A percentile compares a stretch with the other conserved stretches of the same genome.
phyloP scores from a whole-genome alignment of 1,140 invertebrate genomes.

The Dinoponera quadriceps region DNA sequence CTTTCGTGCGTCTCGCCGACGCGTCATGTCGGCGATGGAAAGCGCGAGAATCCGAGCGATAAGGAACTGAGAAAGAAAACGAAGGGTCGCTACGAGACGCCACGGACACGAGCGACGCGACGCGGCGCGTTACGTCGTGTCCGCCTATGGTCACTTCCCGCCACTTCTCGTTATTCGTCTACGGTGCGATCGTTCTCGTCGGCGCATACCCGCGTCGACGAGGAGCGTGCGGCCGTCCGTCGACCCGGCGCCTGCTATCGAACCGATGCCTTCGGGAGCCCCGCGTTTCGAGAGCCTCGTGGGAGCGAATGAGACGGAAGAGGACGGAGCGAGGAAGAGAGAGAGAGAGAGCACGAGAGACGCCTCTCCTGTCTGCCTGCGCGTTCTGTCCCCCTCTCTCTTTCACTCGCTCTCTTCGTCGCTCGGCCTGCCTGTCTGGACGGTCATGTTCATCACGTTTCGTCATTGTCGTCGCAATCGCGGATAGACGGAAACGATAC shows the following conservation, averaged over 20 bases:
- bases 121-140: slow-evolving; percentile 19
- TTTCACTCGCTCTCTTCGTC: background rate
- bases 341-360: slow-evolving; percentile 56
- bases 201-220: background rate
- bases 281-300: slow-evolving; percentile 34
- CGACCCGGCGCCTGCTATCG: slow-evolving; percentile 65
- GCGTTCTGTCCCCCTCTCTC: slow-evolving; percentile 32
- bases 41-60: background rate
- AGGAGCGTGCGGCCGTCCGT: slow-evolving; percentile 43
- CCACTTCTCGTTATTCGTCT: background rate
- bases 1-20: slow-evolving; percentile 25
- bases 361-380: background rate
- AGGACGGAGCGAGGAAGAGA: slow-evolving; percentile 57
- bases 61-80: background rate
- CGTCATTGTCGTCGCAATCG: background rate
- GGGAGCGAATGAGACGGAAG: slow-evolving; percentile 35
- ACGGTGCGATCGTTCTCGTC: background rate
- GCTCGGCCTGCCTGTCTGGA: background rate
- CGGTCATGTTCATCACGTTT: background rate
- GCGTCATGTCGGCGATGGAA: background rate
- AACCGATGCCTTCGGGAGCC: slow-evolving; percentile 65
- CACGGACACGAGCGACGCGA: slow-evolving; percentile 4
- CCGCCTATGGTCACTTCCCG: slow-evolving; percentile 11
- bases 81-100: background rate
- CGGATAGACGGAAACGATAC: slow-evolving; percentile 79